These are phyloP conservation scores for Malacosoma neustria DNA, from an alignment of 2,888 invertebrate species.

Conservation along the genomic window DNA sequence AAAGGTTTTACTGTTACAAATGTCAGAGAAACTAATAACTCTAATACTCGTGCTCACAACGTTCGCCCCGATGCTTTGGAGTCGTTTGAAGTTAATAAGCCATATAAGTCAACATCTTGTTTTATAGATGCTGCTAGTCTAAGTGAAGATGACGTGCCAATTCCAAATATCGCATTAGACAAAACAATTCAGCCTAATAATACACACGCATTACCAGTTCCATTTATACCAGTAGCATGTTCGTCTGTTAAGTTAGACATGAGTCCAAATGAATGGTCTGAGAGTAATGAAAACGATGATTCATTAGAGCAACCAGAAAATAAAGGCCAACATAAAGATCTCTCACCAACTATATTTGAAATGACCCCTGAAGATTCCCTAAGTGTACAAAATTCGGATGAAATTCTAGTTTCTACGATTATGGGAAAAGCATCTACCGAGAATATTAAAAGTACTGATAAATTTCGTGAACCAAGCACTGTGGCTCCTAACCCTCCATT, in stretches of 20 bases:
- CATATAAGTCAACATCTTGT: slow-evolving; percentile 61
- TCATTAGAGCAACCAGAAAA: slow-evolving; percentile 49
- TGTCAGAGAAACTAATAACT: slow-evolving; percentile 1
- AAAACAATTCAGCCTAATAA: slow-evolving; percentile 5
- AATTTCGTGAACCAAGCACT: background rate
- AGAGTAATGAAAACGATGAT: slow-evolving; percentile 54
- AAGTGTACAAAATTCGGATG: slow-evolving; percentile 29
- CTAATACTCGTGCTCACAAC: too few species aligned
- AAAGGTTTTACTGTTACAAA: slow-evolving; percentile 8
- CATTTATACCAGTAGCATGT: slow-evolving; percentile 45
- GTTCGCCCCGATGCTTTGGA: too few species aligned
- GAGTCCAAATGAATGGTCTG: slow-evolving; percentile 51
- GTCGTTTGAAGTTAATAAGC: background rate
- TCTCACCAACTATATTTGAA: slow-evolving; percentile 52
- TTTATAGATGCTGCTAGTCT: slow-evolving; percentile 87
- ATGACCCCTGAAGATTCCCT: slow-evolving; percentile 53
- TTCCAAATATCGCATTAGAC: slow-evolving; percentile 17
- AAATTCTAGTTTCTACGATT: background rate
- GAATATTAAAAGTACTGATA: background rate
- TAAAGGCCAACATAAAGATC: slow-evolving; percentile 45
- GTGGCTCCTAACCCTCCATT: slow-evolving; percentile 37
- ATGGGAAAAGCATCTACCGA: background rate
- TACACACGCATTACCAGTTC: slow-evolving; percentile 22
- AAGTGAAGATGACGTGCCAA: slow-evolving; percentile 78
- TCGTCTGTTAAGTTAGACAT: slow-evolving; percentile 33